phyloP scores from a whole-genome alignment of 35 echinoderm and acorn worm species.

The Apostichopus californicus region DNA sequence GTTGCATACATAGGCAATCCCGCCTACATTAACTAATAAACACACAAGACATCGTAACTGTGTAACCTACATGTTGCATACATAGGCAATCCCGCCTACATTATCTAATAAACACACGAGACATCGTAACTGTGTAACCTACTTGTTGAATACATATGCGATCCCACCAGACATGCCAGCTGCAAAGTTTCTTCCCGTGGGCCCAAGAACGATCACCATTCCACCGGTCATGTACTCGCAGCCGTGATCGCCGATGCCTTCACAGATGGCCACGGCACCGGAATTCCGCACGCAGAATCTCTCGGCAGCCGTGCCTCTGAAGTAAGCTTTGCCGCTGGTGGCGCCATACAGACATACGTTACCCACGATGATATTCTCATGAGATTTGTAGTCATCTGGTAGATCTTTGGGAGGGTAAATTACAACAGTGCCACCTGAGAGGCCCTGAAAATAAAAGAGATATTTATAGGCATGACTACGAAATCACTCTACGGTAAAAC shows the following conservation, averaged over 20 bases:
- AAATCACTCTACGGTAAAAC: too few species aligned
- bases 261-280: constrained; percentile 75
- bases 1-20: too few species aligned
- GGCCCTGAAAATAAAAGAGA: constrained; percentile 60
- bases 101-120: too few species aligned
- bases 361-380: constrained; percentile 92
- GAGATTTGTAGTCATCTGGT: constrained; percentile 74
- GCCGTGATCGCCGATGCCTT: constrained; percentile 94
- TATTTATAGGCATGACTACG: too few species aligned
- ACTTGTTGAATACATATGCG: constrained; percentile 91
- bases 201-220: constrained; percentile 75
- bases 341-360: constrained; percentile 98
- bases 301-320: constrained; percentile 87
- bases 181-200: constrained; percentile 97
- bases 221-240: constrained; percentile 99
- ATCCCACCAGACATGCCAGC: constrained; percentile 98
- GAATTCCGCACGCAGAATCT: constrained; percentile 99
- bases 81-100: too few species aligned
- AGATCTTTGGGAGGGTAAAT: constrained; percentile 88
- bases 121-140: neutral
- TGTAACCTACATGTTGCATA: too few species aligned
- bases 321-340: constrained; percentile 92
- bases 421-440: constrained; percentile 86
- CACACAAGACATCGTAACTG: neutral
- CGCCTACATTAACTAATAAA: too few species aligned